Percentiles rank a stretch among this genome's conserved stretches.
These are phyloP conservation scores for Ceuthmochares aereus DNA, from an alignment of 2,113 vertebrate genomes.

Conservation along the genomic window DNA sequence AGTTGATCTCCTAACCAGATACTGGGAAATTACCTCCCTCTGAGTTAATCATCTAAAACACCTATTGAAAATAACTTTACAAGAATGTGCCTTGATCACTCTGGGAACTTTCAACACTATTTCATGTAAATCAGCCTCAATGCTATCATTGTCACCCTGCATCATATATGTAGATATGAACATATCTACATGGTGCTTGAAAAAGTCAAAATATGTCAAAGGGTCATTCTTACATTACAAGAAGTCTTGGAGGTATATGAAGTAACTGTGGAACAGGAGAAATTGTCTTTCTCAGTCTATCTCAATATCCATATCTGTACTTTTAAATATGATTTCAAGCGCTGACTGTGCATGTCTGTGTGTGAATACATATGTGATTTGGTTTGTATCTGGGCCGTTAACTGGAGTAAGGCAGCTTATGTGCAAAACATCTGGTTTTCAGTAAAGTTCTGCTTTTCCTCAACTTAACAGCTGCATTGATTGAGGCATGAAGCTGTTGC, in stretches of 20 bases:
- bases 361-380: background rate
- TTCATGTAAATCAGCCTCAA: background rate
- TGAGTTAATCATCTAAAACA: background rate
- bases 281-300: background rate
- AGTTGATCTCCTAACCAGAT: background rate
- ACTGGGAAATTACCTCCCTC: background rate
- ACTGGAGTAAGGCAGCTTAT: conserved; percentile 37
- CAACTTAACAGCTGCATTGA: conserved; percentile 43
- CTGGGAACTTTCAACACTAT: background rate
- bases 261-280: background rate
- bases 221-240: background rate
- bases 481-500: conserved; percentile 27
- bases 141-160: background rate
- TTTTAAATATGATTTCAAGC: background rate
- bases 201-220: background rate
- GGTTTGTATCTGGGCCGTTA: conserved; percentile 37
- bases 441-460: conserved; percentile 48
- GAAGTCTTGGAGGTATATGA: background rate
- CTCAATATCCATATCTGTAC: background rate
- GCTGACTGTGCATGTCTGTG: background rate
- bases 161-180: background rate
- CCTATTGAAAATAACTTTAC: background rate
- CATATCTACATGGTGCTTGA: background rate
- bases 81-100: background rate
- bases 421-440: conserved; percentile 60